Conservation (phyloP, 64 coral and sea anemone genomes). For the Cladopsammia gracilis region DNA sequence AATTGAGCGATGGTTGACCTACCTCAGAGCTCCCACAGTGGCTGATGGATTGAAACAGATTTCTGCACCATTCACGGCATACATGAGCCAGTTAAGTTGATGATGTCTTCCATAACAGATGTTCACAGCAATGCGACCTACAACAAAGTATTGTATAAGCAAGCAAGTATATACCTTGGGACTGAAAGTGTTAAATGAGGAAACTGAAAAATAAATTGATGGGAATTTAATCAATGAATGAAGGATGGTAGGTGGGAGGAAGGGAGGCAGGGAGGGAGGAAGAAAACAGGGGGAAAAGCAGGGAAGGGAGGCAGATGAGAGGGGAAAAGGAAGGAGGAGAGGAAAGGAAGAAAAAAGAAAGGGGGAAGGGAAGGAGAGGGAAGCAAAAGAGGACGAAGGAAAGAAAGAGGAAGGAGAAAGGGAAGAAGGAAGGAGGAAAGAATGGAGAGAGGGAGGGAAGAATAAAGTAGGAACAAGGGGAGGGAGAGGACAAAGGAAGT, state of each 20-base stretch:
- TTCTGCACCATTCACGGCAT: slow-evolving; percentile 93
- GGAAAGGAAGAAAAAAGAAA: background rate
- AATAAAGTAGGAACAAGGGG: too few relatives aligned
- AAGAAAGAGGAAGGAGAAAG: too few relatives aligned
- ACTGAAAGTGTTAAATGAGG: background rate
- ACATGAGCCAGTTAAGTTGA: slow-evolving; percentile 92
- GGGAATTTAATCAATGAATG: too few relatives aligned
- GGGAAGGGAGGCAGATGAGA: background rate
- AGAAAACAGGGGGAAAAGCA: too few relatives aligned
- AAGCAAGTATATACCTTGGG: too few relatives aligned
- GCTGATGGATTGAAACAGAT: slow-evolving; percentile 98
- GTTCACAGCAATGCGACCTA: slow-evolving; percentile 92
- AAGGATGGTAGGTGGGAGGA: background rate
- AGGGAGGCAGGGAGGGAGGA: background rate
- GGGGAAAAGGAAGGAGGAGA: too few relatives aligned
- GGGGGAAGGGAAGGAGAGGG: too few relatives aligned
- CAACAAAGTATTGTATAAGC: background rate
- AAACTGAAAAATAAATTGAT: too few relatives aligned
- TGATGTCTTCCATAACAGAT: slow-evolving; percentile 98
- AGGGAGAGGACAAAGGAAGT: too few relatives aligned
- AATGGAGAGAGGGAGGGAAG: too few relatives aligned
- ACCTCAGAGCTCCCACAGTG: slow-evolving; percentile 96
- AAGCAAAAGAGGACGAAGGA: too few relatives aligned
- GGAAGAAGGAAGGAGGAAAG: too few relatives aligned
- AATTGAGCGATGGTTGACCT: background rate